Conservation (phyloP, 1,140 invertebrate species). For the Idris sp. region DNA sequence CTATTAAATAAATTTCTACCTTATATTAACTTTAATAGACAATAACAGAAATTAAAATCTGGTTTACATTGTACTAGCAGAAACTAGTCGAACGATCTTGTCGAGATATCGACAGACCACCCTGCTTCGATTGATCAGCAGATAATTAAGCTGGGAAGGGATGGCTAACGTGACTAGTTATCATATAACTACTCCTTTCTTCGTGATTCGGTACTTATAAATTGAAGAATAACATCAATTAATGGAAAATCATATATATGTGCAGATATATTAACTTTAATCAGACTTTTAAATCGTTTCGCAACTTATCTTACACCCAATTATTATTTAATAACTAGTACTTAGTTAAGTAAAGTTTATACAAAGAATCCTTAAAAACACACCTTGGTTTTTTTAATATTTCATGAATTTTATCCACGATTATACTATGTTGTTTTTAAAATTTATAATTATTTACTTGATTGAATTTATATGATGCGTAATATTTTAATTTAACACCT, state of each 20-base stretch:
- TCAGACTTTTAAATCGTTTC: no score
- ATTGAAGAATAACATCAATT: slow-evolving; percentile 47
- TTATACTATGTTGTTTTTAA: no score
- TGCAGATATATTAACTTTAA: no score
- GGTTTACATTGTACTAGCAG: slow-evolving; percentile 62
- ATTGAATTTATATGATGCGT: no score
- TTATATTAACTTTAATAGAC: slow-evolving; percentile 43
- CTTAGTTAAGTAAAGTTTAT: no score
- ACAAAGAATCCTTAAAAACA: no score
- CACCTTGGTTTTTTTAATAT: no score
- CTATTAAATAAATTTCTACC: slow-evolving; percentile 43
- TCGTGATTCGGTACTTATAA: slow-evolving; percentile 69
- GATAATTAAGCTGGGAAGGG: slow-evolving; percentile 73
- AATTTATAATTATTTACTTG: no score
- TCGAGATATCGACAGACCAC: slow-evolving; percentile 68
- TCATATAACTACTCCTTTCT: slow-evolving; percentile 69
- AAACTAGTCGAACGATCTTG: slow-evolving; percentile 59
- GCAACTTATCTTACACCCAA: no score
- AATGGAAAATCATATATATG: not conserved
- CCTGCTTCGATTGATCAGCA: slow-evolving; percentile 64
- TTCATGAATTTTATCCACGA: no score
- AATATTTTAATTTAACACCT: no score
- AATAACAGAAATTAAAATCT: slow-evolving; percentile 41
- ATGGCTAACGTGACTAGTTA: slow-evolving; percentile 72
- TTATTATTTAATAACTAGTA: no score